Base-by-base conservation (phyloP, 2,113 vertebrate genomes). In the Vulpes ferrilata region DNA sequence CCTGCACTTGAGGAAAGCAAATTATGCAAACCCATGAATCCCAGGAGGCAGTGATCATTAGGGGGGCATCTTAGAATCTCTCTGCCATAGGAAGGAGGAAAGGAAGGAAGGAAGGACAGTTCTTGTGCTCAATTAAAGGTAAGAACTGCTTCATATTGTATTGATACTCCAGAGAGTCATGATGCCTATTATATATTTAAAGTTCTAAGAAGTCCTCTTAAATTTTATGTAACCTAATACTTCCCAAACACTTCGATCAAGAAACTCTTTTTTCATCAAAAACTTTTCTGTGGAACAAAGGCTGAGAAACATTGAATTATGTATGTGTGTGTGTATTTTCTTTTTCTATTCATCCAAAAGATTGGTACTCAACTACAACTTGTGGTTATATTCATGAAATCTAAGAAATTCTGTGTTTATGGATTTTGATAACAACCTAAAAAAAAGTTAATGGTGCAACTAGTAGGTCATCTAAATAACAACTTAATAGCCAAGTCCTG, bases 311-410 rank as follows among this genome's bases (percentile, higher is more conserved):
- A 84, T 5, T 67, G 32, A 80, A 60, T 83, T 84, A 11, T 78
- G 74, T 5, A 8, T 30, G 11, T 35, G 9, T 78, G 74, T 2
- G 7, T 4, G 3, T 23, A 3, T 35, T 43, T 30, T 43, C 13
- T 89, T 91, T 73, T 94, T 89, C 27, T 80, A 7, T 22, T 95
- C n/a, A 74, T 62, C 7, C 10, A 91, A 89, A 94, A 86, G 9
- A 65, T 69, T 84, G 23, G 7, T 35, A 22, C 30, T 59, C 19
- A 81, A 90, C 3, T 65, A 4, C 0, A 38, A 5, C 13, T 67
- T 88, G 4, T 60, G 38, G 1, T n/a, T 86, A 48, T 95, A 79
- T 67, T 83, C 17, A 79, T 32, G 17, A 35, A 86, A 79, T 65
- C 20, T 17, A 88, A 73, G 32, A 95, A 80, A 90, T 65, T 88